Evolutionary conservation across 2,113 vertebrate species (phyloP).

Genomic region (Bombycilla garrulus): DNA sequence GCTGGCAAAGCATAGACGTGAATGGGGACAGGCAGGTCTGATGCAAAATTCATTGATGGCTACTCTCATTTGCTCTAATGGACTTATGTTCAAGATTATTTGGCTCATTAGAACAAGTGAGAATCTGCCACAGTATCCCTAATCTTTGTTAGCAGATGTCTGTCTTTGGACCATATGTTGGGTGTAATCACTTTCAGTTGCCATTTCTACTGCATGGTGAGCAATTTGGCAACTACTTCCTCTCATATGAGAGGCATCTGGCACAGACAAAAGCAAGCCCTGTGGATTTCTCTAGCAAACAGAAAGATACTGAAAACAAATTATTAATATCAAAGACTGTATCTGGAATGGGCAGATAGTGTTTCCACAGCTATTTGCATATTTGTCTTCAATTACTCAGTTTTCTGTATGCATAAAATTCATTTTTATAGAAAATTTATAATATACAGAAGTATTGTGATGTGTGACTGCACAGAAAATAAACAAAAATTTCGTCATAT

Average conservation of each 20-base stretch:
- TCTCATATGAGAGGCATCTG: constrained; percentile 31
- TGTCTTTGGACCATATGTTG: constrained; percentile 62
- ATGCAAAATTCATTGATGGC: neutral
- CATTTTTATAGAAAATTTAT: neutral
- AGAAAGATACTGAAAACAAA: constrained; percentile 18
- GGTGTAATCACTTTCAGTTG: constrained; percentile 50
- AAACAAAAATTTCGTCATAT: neutral
- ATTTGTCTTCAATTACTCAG: neutral
- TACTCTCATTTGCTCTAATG: constrained; percentile 25
- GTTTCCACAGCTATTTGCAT: neutral
- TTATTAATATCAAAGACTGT: constrained; percentile 4
- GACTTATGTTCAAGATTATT: constrained; percentile 20
- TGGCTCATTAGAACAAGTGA: constrained; percentile 45
- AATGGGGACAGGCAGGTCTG: neutral
- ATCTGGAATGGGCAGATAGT: constrained; percentile 13
- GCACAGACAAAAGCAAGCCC: constrained; percentile 14
- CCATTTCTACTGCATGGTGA: constrained; percentile 50
- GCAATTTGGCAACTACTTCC: constrained; percentile 50
- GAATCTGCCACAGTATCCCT: constrained; percentile 41
- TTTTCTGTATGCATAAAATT: neutral
- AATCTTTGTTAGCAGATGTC: constrained; percentile 69
- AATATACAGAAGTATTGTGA: neutral
- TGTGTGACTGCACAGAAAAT: neutral
- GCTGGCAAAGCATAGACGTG: neutral
- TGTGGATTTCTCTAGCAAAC: neutral